Evolutionary conservation across 2,888 invertebrate genomes (phyloP), one percentile per base, ranked within the genome.

Genomic region (Mesorhabditis belari): DNA sequence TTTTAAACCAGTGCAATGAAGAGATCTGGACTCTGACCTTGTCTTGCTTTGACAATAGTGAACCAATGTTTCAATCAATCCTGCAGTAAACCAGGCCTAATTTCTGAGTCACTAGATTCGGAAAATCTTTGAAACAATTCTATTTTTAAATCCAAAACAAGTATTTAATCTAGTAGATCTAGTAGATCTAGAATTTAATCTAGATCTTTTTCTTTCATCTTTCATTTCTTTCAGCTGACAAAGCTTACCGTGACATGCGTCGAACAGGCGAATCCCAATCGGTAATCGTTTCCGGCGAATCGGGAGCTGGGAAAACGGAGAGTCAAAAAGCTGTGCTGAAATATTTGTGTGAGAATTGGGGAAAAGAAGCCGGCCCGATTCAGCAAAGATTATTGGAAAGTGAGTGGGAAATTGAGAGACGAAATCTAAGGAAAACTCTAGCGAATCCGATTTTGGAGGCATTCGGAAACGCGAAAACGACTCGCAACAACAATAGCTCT

Each of bases 161-260:
- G 26, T 5, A 21, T 5, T 26, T 3, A n/a, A n/a, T n/a, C n/a
- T n/a, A n/a, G n/a, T n/a, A n/a, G n/a, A n/a, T n/a, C n/a, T n/a
- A n/a, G n/a, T n/a, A n/a, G n/a, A n/a, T n/a, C n/a, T n/a, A n/a
- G n/a, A n/a, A n/a, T n/a, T n/a, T n/a, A n/a, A n/a, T n/a, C n/a
- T n/a, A 4, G 2, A 12, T 27, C 5, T 49, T 26, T 6, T 12
- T 17, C 5, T 52, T 19, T 24, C 24, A 6, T 49, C 6, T 1
- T 6, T 21, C 17, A 1, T 54, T n/a, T 12, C 19, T 68, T 65
- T 21, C 84, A 91, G 95, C 93, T 65, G 96, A 98, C 85, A 96
- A 96, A 85, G 89, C 94, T 2, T 94, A 92, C 82, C 87, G 95
- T 35, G 96, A 96, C 83, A 94, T 98, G 95, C 89, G 90, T 81